These are phyloP conservation scores for Spodoptera frugiperda DNA, from an alignment of 1,140 invertebrate genomes.

Conservation along the genomic window DNA sequence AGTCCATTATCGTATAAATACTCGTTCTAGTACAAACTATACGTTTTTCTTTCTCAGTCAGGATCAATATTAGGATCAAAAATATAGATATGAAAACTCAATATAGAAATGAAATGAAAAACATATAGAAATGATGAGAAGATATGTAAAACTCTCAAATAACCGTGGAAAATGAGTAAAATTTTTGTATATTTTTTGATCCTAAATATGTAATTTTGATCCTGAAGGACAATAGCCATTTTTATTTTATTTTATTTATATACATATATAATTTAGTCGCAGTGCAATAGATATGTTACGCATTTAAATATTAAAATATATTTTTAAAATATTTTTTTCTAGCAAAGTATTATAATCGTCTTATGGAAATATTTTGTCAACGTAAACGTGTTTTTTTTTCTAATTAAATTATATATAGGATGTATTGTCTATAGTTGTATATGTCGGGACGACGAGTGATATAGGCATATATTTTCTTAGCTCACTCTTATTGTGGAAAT, in stretches of 20 bases:
- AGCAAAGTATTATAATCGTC: conserved; percentile 47
- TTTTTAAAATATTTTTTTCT: conserved; percentile 46
- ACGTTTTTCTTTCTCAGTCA: too few relatives aligned
- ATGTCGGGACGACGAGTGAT: conserved; percentile 27
- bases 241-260: not conserved
- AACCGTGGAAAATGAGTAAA: not conserved
- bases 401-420: conserved; percentile 59
- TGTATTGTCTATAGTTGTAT: conserved; percentile 50
- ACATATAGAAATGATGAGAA: too few relatives aligned
- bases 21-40: too few relatives aligned
- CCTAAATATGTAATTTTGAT: too few relatives aligned
- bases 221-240: conserved; percentile 16
- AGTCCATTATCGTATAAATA: too few relatives aligned
- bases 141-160: too few relatives aligned
- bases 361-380: conserved; percentile 50
- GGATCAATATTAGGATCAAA: too few relatives aligned
- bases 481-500: not conserved
- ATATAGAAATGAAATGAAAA: too few relatives aligned
- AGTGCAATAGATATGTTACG: conserved; percentile 49
- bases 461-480: conserved; percentile 29
- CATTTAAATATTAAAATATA: conserved; percentile 46
- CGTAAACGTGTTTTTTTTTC: conserved; percentile 48
- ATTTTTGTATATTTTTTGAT: not conserved
- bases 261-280: conserved; percentile 30
- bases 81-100: too few relatives aligned